These are phyloP conservation scores for Pollimyrus isidori DNA, from an alignment of 2,113 vertebrate genomes.

Conservation along the genomic window DNA sequence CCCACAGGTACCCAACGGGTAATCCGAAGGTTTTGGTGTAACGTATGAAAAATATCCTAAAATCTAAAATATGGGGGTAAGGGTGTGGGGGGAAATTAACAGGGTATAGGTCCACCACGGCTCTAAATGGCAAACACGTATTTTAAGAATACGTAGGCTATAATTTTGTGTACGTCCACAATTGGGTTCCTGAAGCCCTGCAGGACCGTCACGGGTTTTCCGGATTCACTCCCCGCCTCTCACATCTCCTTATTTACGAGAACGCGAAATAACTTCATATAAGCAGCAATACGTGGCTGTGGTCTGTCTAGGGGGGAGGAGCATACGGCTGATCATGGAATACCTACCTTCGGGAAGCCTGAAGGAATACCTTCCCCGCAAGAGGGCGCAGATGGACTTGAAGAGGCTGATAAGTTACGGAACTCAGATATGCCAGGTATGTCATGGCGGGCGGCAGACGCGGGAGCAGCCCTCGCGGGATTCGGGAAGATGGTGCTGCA, in stretches of 20 bases:
- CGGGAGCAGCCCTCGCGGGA: neutral
- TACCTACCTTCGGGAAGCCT: slow-evolving; percentile 78
- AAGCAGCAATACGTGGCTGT: neutral
- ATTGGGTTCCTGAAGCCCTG: neutral
- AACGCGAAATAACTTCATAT: neutral
- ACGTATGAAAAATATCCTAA: too few relatives aligned
- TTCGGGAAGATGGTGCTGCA: too few relatives aligned
- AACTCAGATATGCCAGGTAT: slow-evolving; percentile 75
- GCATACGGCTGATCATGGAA: slow-evolving; percentile 82
- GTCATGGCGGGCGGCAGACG: neutral
- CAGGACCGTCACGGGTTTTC: neutral
- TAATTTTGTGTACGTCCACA: too few relatives aligned
- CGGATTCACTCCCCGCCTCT: neutral
- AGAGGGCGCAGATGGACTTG: slow-evolving; percentile 67
- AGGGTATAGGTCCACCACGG: too few relatives aligned
- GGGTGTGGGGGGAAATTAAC: too few relatives aligned
- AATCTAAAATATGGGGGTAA: neutral
- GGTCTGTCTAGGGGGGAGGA: slow-evolving; percentile 58
- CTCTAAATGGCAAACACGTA: too few relatives aligned
- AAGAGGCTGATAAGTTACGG: slow-evolving; percentile 71
- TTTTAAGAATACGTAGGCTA: too few relatives aligned
- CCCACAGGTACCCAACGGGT: neutral
- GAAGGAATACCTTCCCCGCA: slow-evolving; percentile 75
- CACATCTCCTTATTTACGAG: neutral
- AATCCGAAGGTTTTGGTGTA: neutral